These are phyloP conservation scores for Monomorium pharaonis DNA, from an alignment of 1,140 invertebrate species.

Conservation along the genomic window DNA sequence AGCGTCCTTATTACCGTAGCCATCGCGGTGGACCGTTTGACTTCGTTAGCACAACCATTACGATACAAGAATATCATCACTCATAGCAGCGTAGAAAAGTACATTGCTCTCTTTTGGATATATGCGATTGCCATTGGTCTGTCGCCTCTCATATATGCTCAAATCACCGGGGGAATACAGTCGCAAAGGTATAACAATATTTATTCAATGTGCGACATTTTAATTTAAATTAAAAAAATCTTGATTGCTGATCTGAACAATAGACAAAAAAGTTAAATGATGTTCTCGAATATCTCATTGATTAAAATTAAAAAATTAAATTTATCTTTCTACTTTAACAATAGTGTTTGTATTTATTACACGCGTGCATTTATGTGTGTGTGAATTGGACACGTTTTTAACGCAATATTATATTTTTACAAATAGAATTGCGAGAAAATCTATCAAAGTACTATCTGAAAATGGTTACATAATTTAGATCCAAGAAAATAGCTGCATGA, in stretches of 20 bases:
- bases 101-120: conserved; percentile 87
- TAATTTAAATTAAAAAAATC: neutral
- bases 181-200: conserved; percentile 71
- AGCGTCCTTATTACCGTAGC: conserved; percentile 88
- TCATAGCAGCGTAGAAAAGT: conserved; percentile 86
- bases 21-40: conserved; percentile 89
- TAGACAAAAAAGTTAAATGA: neutral
- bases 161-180: conserved; percentile 73
- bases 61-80: conserved; percentile 88
- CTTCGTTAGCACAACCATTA: conserved; percentile 88
- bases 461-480: neutral
- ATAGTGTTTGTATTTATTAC: too few species aligned
- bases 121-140: conserved; percentile 87
- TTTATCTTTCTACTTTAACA: neutral
- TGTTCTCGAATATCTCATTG: neutral
- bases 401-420: neutral
- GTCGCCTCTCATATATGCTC: conserved; percentile 85
- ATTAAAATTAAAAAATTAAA: neutral
- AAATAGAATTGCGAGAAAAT: neutral
- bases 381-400: neutral
- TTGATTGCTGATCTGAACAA: neutral
- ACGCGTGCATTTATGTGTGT: too few species aligned
- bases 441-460: neutral
- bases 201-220: neutral
- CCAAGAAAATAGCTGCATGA: too few species aligned